Base-by-base conservation (phyloP, 35 echinoderm and acorn worm genomes). In the Diadema setosum region DNA sequence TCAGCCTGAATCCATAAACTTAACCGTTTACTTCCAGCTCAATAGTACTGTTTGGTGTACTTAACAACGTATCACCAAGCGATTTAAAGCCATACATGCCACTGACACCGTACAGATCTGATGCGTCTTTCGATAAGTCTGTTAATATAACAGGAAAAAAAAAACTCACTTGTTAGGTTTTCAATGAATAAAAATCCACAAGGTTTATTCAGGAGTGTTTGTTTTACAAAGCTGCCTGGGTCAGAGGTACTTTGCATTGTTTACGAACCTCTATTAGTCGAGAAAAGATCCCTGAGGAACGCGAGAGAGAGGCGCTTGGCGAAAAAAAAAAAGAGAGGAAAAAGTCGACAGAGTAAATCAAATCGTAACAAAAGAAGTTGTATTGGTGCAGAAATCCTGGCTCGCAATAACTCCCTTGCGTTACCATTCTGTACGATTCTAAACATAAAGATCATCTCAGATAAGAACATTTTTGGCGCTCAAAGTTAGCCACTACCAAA, bases 191-290 rank as follows among this genome's bases (percentile, higher is more conserved):
- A 14, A 35, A 39, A 35, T 44, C 44, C 73, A 78, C 39, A 35
- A 78, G 73, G 29, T 78, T 43, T 78, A 44, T 78, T 78, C n/a
- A 41, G 27, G 37, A 78, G 73, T 78, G 73, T 78, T 78, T 78
- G 73, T 78, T 78, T 78, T 78, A 78, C 44, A 42, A 44, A 78
- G 40, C 40, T 78, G 14, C 40, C 40, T 21, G 37, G 73, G 73
- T 78, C 73, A 78, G 73, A 78, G 40, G 73, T 42, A 78, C 73
- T 78, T 78, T 42, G 73, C 44, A 42, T 78, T 78, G 73, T 78
- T 44, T 78, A 44, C 40, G 73, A 41, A 78, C 73, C 73, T 42
- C 73, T 78, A 78, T 78, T 78, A 78, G 73, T 78, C 73, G 73
- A 78, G 73, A 78, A 78, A 78, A 78, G 39, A 78, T 78, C 73